phyloP scores from a whole-genome alignment of 1,140 invertebrate genomes.

The Diachasma alloeum region DNA sequence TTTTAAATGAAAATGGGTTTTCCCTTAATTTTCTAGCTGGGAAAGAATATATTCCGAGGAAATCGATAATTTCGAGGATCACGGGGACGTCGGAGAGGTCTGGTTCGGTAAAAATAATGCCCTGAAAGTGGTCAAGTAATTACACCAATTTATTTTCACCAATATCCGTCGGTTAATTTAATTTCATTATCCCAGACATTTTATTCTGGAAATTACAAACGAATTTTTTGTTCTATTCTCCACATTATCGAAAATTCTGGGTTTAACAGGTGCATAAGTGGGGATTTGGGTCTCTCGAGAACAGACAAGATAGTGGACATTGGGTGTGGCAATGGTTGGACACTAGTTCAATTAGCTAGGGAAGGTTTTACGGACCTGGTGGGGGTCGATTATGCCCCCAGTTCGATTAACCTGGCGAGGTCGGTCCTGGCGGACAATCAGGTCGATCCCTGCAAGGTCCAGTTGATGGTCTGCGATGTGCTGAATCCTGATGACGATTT shows the following conservation, averaged over 20 bases:
- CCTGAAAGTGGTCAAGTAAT: conserved; percentile 75
- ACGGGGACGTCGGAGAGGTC: conserved; percentile 90
- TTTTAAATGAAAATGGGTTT: neutral
- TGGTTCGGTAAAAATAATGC: conserved; percentile 92
- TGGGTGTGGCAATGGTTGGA: conserved; percentile 91
- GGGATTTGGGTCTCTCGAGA: conserved; percentile 43
- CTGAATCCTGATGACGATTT: conserved; percentile 50
- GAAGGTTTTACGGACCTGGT: conserved; percentile 78
- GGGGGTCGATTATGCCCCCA: conserved; percentile 86
- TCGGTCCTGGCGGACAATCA: conserved; percentile 70
- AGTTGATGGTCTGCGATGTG: conserved; percentile 72
- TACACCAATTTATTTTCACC: neutral
- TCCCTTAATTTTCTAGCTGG: conserved; percentile 73
- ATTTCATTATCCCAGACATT: neutral
- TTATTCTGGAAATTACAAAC: no score
- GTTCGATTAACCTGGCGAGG: conserved; percentile 79
- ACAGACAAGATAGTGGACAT: conserved; percentile 71
- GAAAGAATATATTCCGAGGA: conserved; percentile 82
- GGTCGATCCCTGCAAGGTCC: conserved; percentile 57
- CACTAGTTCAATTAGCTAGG: conserved; percentile 78
- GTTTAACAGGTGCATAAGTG: conserved; percentile 49
- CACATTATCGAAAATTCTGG: neutral
- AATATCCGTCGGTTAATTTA: neutral
- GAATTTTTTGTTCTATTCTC: neutral
- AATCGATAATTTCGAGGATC: conserved; percentile 81